phyloP scores from a whole-genome alignment of 2,797 vertebrate genomes.

The Xerus rutilus region DNA sequence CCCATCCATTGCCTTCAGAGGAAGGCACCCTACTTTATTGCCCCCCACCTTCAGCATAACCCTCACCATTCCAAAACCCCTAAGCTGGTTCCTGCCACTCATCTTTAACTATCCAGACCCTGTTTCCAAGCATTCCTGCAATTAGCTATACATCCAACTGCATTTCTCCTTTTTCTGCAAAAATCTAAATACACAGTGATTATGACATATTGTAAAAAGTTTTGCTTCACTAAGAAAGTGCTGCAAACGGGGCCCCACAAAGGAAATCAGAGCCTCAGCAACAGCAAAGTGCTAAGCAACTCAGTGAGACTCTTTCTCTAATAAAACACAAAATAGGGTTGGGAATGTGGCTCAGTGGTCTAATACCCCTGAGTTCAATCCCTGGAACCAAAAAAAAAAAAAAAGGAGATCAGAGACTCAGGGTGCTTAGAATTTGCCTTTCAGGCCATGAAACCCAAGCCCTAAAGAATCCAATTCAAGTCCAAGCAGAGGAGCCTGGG shows the following conservation, averaged over 20 bases:
- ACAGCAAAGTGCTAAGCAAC: too few species aligned
- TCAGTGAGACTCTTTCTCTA: too few species aligned
- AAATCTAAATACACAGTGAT: background rate
- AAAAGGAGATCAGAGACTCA: background rate
- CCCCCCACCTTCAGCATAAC: background rate
- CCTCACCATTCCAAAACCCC: background rate
- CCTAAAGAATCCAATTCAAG: background rate
- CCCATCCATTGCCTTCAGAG: background rate
- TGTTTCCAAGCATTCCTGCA: background rate
- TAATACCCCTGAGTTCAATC: too few species aligned
- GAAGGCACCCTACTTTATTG: background rate
- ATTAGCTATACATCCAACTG: background rate
- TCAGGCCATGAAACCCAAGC: background rate
- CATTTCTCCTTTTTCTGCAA: slow-evolving; percentile 55
- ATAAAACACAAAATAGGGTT: too few species aligned
- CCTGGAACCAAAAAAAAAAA: too few species aligned
- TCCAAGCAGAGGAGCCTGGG: background rate
- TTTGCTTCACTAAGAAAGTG: slow-evolving; percentile 36
- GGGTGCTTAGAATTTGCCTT: background rate
- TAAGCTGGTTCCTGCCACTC: background rate
- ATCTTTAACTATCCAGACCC: background rate
- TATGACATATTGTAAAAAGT: slow-evolving; percentile 17
- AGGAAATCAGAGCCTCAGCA: slow-evolving; percentile 12
- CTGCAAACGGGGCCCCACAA: background rate
- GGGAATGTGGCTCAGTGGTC: too few species aligned